Conservation (phyloP, 92 coral and sea anemone genomes). For the Galaxea fascicularis region DNA sequence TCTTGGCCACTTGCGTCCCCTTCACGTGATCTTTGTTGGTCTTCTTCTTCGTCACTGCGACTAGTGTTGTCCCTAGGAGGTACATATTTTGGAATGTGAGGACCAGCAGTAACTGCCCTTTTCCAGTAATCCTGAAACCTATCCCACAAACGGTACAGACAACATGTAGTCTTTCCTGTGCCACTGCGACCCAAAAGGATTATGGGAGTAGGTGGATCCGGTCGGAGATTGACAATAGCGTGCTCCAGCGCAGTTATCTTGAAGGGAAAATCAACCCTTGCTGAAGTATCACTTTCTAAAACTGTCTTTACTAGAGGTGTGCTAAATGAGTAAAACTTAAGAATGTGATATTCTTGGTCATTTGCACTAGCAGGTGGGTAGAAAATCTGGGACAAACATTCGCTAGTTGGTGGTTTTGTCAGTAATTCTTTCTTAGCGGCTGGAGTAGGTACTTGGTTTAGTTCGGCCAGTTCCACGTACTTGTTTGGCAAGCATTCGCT, state of each 20-base stretch:
- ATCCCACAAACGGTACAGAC: conserved; percentile 94
- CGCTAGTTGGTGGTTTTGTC: conserved; percentile 31
- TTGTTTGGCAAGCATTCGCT: conserved; percentile 47
- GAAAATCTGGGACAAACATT: conserved; percentile 64
- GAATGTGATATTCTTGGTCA: conserved; percentile 93
- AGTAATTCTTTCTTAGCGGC: conserved; percentile 7
- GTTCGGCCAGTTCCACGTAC: conserved; percentile 37
- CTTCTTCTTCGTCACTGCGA: conserved; percentile 2
- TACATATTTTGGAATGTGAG: conserved; percentile 79
- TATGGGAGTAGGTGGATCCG: conserved; percentile 73
- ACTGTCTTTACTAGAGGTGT: conserved; percentile 83
- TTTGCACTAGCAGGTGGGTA: conserved; percentile 96
- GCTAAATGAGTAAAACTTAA: conserved; percentile 91
- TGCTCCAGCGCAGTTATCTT: conserved; percentile 94
- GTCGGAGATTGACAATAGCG: conserved; percentile 89
- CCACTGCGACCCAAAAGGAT: conserved; percentile 98
- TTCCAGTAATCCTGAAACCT: conserved; percentile 91
- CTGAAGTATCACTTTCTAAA: conserved; percentile 61
- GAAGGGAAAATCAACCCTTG: conserved; percentile 88
- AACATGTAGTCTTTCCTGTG: conserved; percentile 98
- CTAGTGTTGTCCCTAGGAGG: not conserved
- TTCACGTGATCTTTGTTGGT: not conserved
- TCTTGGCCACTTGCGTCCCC: not conserved
- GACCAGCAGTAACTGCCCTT: conserved; percentile 79
- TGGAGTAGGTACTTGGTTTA: not conserved